Evolutionary conservation across 2,113 vertebrate genomes (phyloP), one percentile per base, ranked within the genome.

Genomic region (Rhynchopsitta pachyrhyncha): DNA sequence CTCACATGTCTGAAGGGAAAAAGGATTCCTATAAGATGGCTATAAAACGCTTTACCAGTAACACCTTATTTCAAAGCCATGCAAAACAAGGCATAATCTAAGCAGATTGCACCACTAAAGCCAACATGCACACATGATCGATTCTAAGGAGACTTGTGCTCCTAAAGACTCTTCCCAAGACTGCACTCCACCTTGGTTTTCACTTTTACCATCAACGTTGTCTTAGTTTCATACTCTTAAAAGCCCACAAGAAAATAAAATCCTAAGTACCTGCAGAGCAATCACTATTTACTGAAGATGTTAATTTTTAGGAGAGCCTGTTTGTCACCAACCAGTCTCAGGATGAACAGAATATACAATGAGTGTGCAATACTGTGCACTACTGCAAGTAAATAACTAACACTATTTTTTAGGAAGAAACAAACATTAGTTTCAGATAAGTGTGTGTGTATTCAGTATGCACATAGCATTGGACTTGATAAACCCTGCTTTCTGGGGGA

Each of bases 371-470:
- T 2, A 73, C 19, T 0, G 20, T 16, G 28, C n/a, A 52, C 24
- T 44, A 35, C 0, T 62, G 35, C 44, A 91, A 60, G 83, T n/a
- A 76, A 77, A 7, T 14, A 53, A 41, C 11, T 14, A 53, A n/a
- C 8, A 37, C 6, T 27, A 1, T 27, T 20, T 59, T 69, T 52
- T 23, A 50, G 23, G 42, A 74, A 74, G 11, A 93, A 85, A 39
- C 3, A 71, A 44, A 31, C 4, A 57, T 28, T 64, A 1, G n/a
- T 66, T 83, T 90, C 53, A 53, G 44, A 8, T 44, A 20, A n/a
- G 13, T 0, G 1, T 2, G 0, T 7, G 11, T 6, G 25, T 24
- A 78, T 24, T 69, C 29, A 57, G 27, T 57, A 49, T 11, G n/a
- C 39, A 74, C 0, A 4, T 2, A 37, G 80, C 22, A 57, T 0